phyloP scores from a whole-genome alignment of 2,113 vertebrate species.

The Potamarius usumacintae region DNA sequence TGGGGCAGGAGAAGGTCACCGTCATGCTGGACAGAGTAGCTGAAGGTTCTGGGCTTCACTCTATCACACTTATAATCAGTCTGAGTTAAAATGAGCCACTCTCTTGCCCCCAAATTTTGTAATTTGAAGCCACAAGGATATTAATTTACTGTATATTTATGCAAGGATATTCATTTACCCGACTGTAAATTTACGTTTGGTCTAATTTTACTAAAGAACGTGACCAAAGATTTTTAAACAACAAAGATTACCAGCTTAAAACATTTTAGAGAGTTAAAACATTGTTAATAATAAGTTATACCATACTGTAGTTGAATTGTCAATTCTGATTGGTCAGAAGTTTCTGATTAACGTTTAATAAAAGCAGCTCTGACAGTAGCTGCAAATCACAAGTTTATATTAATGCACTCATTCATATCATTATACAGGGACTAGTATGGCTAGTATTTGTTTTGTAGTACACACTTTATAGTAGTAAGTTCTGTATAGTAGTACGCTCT shows the following conservation, averaged over 20 bases:
- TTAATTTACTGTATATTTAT: background rate
- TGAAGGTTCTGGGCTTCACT: slow-evolving; percentile 71
- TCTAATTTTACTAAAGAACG: no score
- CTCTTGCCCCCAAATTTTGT: background rate
- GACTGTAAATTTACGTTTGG: background rate
- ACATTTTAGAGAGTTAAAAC: background rate
- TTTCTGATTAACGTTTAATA: background rate
- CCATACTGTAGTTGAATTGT: background rate
- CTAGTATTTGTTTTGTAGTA: no score
- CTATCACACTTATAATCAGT: background rate
- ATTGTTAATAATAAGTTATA: background rate
- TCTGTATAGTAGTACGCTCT: no score
- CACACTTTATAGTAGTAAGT: no score
- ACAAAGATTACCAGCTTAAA: background rate
- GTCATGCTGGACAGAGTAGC: slow-evolving; percentile 85
- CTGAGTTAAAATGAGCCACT: background rate
- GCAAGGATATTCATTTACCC: no score
- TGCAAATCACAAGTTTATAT: background rate
- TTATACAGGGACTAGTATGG: background rate
- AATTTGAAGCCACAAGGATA: background rate
- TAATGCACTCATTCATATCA: background rate
- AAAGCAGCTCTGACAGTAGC: background rate
- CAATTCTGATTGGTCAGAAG: background rate
- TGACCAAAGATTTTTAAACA: background rate
- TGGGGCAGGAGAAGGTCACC: slow-evolving; percentile 83